Conservation (phyloP, 2,888 invertebrate species). For the Sphecodes monilicornis region DNA sequence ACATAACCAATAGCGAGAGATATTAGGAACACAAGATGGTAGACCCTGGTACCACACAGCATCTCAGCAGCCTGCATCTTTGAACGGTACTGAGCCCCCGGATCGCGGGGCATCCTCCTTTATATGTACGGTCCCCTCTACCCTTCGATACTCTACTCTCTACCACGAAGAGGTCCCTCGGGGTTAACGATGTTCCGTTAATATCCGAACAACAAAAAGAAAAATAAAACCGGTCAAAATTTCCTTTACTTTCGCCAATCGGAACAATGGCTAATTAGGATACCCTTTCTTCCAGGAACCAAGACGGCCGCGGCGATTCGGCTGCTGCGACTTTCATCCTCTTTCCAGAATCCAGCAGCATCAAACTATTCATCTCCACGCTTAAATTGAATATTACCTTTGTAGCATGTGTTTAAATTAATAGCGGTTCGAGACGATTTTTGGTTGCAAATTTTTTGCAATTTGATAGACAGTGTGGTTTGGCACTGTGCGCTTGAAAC, state of each 20-base stretch:
- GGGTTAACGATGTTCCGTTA: conserved; percentile 77
- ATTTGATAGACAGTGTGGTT: background rate
- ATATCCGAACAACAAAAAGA: conserved; percentile 61
- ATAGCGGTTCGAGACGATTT: background rate
- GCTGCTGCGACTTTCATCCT: background rate
- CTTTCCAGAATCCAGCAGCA: background rate
- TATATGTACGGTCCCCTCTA: conserved; percentile 78
- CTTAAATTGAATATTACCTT: background rate
- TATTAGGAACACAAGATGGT: conserved; percentile 73
- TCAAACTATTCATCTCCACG: background rate
- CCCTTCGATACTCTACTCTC: conserved; percentile 50
- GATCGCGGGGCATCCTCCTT: conserved; percentile 81
- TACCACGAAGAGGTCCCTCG: conserved; percentile 72
- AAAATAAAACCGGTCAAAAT: conserved; percentile 31
- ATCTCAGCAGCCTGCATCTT: conserved; percentile 82
- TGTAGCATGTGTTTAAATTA: background rate
- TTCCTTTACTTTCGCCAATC: conserved; percentile 67
- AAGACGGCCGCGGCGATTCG: conserved; percentile 7
- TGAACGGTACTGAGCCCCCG: conserved; percentile 83
- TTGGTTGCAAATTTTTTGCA: background rate
- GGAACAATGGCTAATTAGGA: conserved; percentile 25
- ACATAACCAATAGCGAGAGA: conserved; percentile 73
- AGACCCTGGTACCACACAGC: conserved; percentile 79
- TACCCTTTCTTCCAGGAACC: conserved; percentile 34
- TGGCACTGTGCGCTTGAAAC: background rate